Evolutionary conservation across 2,113 vertebrate genomes (phyloP).

Genomic region (Montifringilla adamsi): DNA sequence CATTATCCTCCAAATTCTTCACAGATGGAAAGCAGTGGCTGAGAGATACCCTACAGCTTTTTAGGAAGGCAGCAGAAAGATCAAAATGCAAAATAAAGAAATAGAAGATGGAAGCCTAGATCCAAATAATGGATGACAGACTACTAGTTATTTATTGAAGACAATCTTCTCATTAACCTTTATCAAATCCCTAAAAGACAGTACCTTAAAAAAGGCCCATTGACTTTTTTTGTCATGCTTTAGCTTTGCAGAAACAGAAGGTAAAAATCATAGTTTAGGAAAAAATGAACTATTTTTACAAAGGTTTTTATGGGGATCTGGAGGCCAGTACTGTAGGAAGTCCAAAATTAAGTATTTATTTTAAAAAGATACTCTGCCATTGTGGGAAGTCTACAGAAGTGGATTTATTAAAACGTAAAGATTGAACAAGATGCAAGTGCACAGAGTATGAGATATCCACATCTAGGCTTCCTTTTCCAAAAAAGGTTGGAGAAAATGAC

Average conservation of each 20-base stretch:
- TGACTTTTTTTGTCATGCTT: background rate
- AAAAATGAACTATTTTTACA: background rate
- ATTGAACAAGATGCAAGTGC: fast-evolving
- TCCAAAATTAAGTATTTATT: background rate
- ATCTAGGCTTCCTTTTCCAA: background rate
- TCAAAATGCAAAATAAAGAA: background rate
- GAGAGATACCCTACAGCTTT: background rate
- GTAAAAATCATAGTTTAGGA: background rate
- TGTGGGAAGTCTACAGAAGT: background rate
- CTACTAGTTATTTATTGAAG: background rate
- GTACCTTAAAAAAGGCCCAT: background rate
- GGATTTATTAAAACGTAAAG: no score
- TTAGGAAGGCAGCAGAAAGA: background rate
- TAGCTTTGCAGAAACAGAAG: background rate
- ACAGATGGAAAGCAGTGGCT: background rate
- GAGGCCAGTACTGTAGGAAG: background rate
- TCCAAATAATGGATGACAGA: background rate
- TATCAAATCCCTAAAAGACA: background rate
- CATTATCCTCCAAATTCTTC: background rate
- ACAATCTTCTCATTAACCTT: background rate
- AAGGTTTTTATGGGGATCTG: background rate
- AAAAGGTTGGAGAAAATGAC: background rate
- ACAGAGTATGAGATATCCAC: background rate
- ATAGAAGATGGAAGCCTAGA: background rate
- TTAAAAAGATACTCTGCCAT: background rate